phyloP scores from a whole-genome alignment of 1,140 invertebrate species.

The Kradibia gibbosae region DNA sequence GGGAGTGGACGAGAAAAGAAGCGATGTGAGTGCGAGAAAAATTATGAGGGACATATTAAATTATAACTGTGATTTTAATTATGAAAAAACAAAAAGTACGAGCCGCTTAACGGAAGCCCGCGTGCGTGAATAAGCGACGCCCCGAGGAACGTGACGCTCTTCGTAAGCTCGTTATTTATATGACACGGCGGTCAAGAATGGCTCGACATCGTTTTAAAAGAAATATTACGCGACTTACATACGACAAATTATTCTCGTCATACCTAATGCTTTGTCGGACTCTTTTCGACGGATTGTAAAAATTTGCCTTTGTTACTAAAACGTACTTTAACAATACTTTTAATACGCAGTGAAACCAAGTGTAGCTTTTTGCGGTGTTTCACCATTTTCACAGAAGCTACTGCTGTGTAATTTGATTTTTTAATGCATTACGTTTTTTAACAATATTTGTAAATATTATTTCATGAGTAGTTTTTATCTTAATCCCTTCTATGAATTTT shows the following conservation, averaged over 20 bases:
- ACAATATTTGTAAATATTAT: too few relatives aligned
- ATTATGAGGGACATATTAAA: constrained; percentile 65
- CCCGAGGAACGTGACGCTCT: constrained; percentile 27
- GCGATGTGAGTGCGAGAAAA: constrained; percentile 52
- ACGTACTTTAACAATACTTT: background rate
- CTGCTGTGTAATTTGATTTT: too few relatives aligned
- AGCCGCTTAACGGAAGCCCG: background rate
- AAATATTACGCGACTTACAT: constrained; percentile 29
- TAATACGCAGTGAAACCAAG: too few relatives aligned
- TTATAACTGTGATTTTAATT: constrained; percentile 68
- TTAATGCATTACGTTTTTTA: too few relatives aligned
- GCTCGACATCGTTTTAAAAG: constrained; percentile 13
- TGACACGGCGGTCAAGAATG: constrained; percentile 38
- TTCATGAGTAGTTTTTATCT: too few relatives aligned
- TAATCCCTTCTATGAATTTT: too few relatives aligned
- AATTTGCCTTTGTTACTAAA: background rate
- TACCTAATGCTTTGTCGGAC: background rate
- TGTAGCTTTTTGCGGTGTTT: too few relatives aligned
- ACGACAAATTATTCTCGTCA: background rate
- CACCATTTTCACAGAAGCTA: too few relatives aligned
- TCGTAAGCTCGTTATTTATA: constrained; percentile 59
- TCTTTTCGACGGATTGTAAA: background rate
- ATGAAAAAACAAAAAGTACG: constrained; percentile 52
- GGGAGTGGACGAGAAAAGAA: background rate
- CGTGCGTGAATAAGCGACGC: background rate